Conservation (phyloP, 2,888 invertebrate genomes). For the Leptarthrus brevirostris region DNA sequence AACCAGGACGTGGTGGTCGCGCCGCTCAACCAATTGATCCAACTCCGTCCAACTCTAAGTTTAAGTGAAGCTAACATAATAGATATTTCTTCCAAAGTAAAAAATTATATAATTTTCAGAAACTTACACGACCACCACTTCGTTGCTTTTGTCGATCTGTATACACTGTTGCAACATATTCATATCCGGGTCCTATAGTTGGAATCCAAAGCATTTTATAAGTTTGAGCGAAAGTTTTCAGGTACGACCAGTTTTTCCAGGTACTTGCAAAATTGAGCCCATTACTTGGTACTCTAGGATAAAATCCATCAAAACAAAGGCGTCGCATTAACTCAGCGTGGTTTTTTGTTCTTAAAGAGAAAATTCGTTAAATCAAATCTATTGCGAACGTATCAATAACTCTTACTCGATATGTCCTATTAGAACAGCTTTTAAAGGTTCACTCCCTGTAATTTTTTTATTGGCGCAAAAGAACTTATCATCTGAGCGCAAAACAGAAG, state of each 20-base stretch:
- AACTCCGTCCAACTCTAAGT: too few species aligned
- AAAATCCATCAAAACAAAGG: constrained; percentile 72
- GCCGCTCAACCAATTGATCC: too few species aligned
- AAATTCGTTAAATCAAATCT: background rate
- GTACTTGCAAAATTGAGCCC: constrained; percentile 75
- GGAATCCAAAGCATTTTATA: constrained; percentile 75
- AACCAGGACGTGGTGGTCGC: too few species aligned
- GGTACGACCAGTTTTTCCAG: constrained; percentile 72
- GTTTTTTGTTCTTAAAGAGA: constrained; percentile 60
- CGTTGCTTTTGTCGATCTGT: constrained; percentile 65
- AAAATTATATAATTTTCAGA: too few species aligned
- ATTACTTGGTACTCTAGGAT: constrained; percentile 75
- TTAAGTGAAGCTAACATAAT: too few species aligned
- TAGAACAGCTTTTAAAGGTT: constrained; percentile 71
- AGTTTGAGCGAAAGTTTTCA: constrained; percentile 70
- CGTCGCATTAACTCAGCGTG: constrained; percentile 70
- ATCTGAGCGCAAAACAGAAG: constrained; percentile 69
- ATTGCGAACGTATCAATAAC: background rate
- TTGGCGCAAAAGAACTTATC: constrained; percentile 68
- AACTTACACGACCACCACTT: constrained; percentile 63
- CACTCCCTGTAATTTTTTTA: constrained; percentile 68
- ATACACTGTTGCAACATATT: constrained; percentile 69
- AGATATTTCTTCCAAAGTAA: too few species aligned
- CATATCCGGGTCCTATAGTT: constrained; percentile 78
- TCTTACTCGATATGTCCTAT: constrained; percentile 69